Percentiles rank a stretch among this genome's conserved stretches.
These are phyloP conservation scores for Aptenodytes patagonicus DNA, from an alignment of 2,113 vertebrate species.

Conservation along the genomic window DNA sequence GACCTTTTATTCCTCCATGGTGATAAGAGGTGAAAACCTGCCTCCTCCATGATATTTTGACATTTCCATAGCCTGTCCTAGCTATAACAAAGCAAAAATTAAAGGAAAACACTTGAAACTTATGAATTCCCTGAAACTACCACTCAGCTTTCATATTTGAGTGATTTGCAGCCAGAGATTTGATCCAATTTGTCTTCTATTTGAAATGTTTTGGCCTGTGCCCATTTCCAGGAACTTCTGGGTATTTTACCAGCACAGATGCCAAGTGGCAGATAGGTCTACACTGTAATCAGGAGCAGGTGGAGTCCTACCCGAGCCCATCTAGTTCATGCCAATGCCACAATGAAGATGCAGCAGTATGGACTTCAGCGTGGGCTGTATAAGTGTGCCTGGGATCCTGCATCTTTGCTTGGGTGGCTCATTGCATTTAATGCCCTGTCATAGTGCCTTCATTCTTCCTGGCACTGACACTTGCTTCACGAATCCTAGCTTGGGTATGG, in stretches of 20 bases:
- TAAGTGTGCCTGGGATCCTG: neutral
- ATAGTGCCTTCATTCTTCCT: neutral
- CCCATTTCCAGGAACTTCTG: neutral
- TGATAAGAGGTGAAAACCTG: neutral
- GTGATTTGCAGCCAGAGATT: neutral
- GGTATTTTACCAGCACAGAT: neutral
- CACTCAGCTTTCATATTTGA: neutral
- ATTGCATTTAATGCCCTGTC: neutral
- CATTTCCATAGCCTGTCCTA: neutral
- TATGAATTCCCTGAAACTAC: neutral
- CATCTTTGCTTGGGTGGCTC: neutral
- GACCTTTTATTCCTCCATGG: neutral
- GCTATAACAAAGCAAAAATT: neutral
- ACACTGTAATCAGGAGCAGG: neutral
- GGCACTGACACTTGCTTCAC: neutral
- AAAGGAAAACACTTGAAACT: neutral
- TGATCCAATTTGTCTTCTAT: neutral
- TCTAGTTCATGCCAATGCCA: neutral
- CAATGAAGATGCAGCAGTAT: neutral
- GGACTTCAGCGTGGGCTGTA: neutral
- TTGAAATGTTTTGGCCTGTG: neutral
- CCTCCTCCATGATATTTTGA: neutral
- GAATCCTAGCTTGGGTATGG: neutral
- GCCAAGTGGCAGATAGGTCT: neutral
- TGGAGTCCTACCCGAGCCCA: neutral